A percentile compares a stretch with the other conserved stretches of the same genome.
phyloP scores from a whole-genome alignment of 2,797 vertebrate species.

The Lemur catta region DNA sequence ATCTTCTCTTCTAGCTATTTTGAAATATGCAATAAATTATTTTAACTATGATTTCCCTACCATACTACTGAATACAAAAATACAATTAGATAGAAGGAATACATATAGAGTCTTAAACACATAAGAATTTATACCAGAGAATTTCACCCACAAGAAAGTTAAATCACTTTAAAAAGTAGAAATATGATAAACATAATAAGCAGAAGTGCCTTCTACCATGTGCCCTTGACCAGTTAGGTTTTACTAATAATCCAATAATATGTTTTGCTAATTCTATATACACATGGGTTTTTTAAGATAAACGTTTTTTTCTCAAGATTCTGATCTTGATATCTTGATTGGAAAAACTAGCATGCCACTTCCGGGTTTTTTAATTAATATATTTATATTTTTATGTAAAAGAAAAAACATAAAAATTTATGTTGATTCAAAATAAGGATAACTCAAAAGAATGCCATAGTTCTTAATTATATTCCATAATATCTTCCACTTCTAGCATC shows the following conservation, averaged over 20 bases:
- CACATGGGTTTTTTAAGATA: slow-evolving; percentile 25
- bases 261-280: slow-evolving; percentile 43
- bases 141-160: slow-evolving; percentile 49
- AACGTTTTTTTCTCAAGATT: slow-evolving; percentile 14
- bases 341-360: slow-evolving; percentile 40
- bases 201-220: background rate
- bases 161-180: background rate
- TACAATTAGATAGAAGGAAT: background rate
- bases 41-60: background rate
- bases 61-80: background rate
- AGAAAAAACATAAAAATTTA: slow-evolving; percentile 41
- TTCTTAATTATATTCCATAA: slow-evolving; percentile 38
- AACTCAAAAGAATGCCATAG: background rate
- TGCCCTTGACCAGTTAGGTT: slow-evolving; percentile 28
- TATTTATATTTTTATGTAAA: slow-evolving; percentile 36
- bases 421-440: slow-evolving; percentile 45
- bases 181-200: slow-evolving; percentile 42
- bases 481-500: background rate
- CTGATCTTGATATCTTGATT: slow-evolving; percentile 10
- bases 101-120: slow-evolving; percentile 46
- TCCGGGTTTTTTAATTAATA: background rate
- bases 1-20: background rate
- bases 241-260: slow-evolving; percentile 44
- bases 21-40: background rate
- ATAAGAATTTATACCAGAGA: slow-evolving; percentile 48